Percentiles rank a stretch among this genome's conserved stretches.
Evolutionary conservation across 2,888 invertebrate species (phyloP).

Genomic region (Eupelmus urozonus): DNA sequence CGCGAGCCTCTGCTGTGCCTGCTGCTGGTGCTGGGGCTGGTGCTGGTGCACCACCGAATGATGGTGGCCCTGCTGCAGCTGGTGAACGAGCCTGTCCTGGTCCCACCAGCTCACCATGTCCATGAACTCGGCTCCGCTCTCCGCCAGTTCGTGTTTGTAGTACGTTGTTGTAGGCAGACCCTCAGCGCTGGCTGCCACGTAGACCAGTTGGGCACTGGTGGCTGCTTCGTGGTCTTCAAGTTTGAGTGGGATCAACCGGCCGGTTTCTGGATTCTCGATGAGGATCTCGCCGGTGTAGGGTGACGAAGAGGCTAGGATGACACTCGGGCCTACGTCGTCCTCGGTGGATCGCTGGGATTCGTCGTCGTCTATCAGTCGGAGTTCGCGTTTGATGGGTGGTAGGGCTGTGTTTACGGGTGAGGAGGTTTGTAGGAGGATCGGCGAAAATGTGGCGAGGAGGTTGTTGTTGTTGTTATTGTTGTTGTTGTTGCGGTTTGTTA

Average conservation of each 20-base stretch:
- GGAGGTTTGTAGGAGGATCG: slow-evolving; percentile 62
- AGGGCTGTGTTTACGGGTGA: neutral
- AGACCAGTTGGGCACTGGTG: slow-evolving; percentile 62
- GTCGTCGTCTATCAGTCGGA: slow-evolving; percentile 38
- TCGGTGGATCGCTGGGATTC: slow-evolving; percentile 23
- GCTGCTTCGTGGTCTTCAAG: slow-evolving; percentile 61
- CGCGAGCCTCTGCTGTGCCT: slow-evolving; percentile 64
- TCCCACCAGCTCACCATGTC: slow-evolving; percentile 77
- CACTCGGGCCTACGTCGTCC: neutral
- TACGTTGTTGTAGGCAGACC: slow-evolving; percentile 67
- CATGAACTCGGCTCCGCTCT: slow-evolving; percentile 73
- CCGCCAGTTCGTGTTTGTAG: slow-evolving; percentile 73
- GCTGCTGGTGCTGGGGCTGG: slow-evolving; percentile 42
- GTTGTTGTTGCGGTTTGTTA: slow-evolving; percentile 49
- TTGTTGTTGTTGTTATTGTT: slow-evolving; percentile 45
- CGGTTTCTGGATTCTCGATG: slow-evolving; percentile 55
- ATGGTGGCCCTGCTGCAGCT: slow-evolving; percentile 68
- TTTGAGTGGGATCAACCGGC: slow-evolving; percentile 58
- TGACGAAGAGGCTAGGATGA: slow-evolving; percentile 24
- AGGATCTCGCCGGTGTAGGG: slow-evolving; percentile 56
- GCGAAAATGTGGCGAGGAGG: slow-evolving; percentile 64
- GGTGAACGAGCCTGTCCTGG: slow-evolving; percentile 74
- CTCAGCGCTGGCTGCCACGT: slow-evolving; percentile 68
- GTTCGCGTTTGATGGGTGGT: slow-evolving; percentile 44
- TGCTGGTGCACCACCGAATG: slow-evolving; percentile 27